Evolutionary conservation across 35 echinoderm and acorn worm genomes (phyloP).

Genomic region (Nesometra sesokonis): DNA sequence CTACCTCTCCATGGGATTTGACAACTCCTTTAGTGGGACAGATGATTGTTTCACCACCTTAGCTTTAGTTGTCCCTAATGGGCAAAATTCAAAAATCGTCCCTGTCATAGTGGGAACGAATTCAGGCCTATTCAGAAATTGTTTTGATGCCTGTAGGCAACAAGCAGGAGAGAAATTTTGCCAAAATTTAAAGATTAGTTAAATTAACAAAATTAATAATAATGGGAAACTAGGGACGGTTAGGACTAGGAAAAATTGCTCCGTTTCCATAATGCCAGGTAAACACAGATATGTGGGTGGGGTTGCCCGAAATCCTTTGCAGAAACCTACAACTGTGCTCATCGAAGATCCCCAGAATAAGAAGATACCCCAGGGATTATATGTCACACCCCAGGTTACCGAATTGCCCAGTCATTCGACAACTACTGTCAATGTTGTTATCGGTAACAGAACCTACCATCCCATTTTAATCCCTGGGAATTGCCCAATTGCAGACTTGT

Average conservation of each 20-base stretch:
- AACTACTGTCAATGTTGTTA: conserved; percentile 6
- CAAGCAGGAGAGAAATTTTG: conserved; percentile 11
- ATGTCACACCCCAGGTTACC: conserved; percentile 17
- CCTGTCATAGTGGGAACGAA: conserved; percentile 41
- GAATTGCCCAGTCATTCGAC: conserved; percentile 17
- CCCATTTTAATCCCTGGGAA: not conserved
- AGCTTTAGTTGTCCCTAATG: conserved; percentile 45
- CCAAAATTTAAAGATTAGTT: not conserved
- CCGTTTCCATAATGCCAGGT: too few species aligned
- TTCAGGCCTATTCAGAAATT: conserved; percentile 39
- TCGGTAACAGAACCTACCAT: not conserved
- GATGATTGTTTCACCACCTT: conserved; percentile 12
- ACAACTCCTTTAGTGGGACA: conserved; percentile 16
- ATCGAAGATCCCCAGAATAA: not conserved
- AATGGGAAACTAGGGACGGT: conserved; percentile 11
- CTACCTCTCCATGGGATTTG: conserved; percentile 9
- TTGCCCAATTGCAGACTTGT: not conserved
- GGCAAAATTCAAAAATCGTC: not conserved
- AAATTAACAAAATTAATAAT: too few species aligned
- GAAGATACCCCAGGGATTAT: conserved; percentile 14
- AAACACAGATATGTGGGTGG: too few species aligned
- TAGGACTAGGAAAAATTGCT: not conserved
- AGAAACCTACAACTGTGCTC: too few species aligned
- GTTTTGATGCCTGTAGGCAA: conserved; percentile 18
- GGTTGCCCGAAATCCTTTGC: too few species aligned